Evolutionary conservation across 37 sponge, comb jelly and placozoan genomes (phyloP), one percentile per base, ranked within the genome.

Genomic region (Cliona cf. orientalis): DNA sequence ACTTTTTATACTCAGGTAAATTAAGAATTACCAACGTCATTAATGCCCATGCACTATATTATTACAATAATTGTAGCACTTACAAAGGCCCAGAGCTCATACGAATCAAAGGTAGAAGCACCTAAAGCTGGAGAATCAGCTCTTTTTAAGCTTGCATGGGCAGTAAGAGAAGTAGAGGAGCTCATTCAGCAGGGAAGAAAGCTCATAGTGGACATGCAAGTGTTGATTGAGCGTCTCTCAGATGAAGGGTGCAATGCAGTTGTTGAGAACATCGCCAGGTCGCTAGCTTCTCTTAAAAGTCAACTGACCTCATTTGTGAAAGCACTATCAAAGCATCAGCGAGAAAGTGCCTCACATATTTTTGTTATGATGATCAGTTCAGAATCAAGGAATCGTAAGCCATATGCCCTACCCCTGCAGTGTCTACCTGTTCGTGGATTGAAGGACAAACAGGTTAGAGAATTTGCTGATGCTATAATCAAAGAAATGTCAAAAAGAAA

Each of bases 291-390:
- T 19, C 14, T 49, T 14, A 49, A 14, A 19, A 14, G 14, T 9
- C 53, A 49, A 49, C 53, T 49, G 53, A 49, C 53, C 14, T 19
- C 53, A 49, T 69, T 69, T 33, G 23, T 69, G 12, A 17, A 33
- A 35, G 70, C 23, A 69, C 41, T 69, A 7, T n/a, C 70, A 7
- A 9, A 41, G 22, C 70, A 69, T 35, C 40, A 61, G 44, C 46
- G 71, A 9, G 36, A 42, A 42, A 69, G 58, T n/a, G 78, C 85
- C 28, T 64, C 77, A 3, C 85, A 84, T 76, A 58, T 76, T 22
- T 66, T 84, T 23, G 78, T 76, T 2, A 75, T 58, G 1, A 84
- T 84, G 85, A 64, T 84, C 21, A 84, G 77, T 57, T 64, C 76
- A 32, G 69, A 35, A 11, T 17, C 9, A 61, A 2, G 85, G 2